phyloP scores from a whole-genome alignment of 2,888 invertebrate species.

The Zele albiditarsus region DNA sequence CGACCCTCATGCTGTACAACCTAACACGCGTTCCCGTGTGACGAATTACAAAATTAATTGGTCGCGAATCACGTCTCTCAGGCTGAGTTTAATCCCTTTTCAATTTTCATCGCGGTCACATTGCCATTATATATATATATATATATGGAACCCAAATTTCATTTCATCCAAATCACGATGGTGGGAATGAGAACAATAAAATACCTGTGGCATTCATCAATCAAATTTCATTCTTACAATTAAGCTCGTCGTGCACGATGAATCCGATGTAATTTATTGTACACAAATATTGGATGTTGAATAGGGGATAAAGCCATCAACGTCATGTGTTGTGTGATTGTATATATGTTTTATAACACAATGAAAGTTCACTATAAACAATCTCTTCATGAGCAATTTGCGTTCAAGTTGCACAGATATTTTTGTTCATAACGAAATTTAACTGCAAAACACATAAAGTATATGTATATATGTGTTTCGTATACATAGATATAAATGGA shows the following conservation, averaged over 20 bases:
- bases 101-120: conserved; percentile 57
- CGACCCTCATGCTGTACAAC: not conserved
- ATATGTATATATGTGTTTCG: not conserved
- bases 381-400: too few species aligned
- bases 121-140: conserved; percentile 1
- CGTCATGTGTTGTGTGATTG: too few species aligned
- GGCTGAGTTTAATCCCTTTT: conserved; percentile 61
- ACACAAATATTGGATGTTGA: not conserved
- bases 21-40: conserved; percentile 44
- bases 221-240: conserved; percentile 11
- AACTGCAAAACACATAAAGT: not conserved
- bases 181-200: conserved; percentile 48
- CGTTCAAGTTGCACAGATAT: too few species aligned
- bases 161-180: not conserved
- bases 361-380: too few species aligned
- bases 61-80: conserved; percentile 51
- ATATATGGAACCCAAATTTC: not conserved
- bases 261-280: not conserved
- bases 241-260: not conserved
- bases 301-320: too few species aligned
- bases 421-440: too few species aligned
- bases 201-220: conserved; percentile 50
- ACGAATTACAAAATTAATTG: conserved; percentile 69
- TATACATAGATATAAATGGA: not conserved
- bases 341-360: too few species aligned